Evolutionary conservation across 2,113 vertebrate genomes (phyloP), one percentile per base, ranked within the genome.

Genomic region (Rhinopomastus cyanomelas): DNA sequence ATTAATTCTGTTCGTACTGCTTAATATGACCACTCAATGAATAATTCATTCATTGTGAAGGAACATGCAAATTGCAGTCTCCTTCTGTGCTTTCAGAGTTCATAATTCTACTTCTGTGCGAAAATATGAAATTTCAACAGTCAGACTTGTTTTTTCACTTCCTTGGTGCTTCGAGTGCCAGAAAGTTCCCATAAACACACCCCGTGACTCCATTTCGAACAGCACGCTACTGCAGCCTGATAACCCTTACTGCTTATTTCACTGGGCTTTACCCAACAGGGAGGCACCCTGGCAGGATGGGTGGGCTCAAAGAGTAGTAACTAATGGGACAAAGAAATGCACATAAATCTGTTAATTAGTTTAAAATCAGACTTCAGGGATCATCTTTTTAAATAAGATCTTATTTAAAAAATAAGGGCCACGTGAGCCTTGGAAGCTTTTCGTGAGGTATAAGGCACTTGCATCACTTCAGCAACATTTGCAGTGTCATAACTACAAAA

Each of bases 11-110:
- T 46, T 80, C 79, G 65, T 67, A 85, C 64, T 88, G 48, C 62
- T 83, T 94, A 87, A 90, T 92, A 92, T 74, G 79, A 89, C 66
- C 73, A 92, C 88, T 84, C 88, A 88, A 95, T 95, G 90, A 95
- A 96, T 92, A 90, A 95, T 92, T 87, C 77, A 93, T 93, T 88
- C 44, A 76, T 42, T 89, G 88, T 67, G 46, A 77, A 94, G 88
- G 84, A 90, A 94, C 29, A 90, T 82, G 84, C 74, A 95, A 94
- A 94, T 78, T 90, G 48, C 36, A 80, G 59, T 85, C 60, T 71
- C 53, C 60, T 77, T 73, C 48, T 64, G n/a, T 68, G 61, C 55
- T 91, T 86, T 68, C 69, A 79, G 71, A 87, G 69, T 67, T 75
- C 73, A 21, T 46, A 92, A 72, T 79, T 92, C 61, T 85, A 46